Evolutionary conservation across 2,888 invertebrate genomes (phyloP).

Genomic region (Leucania comma): DNA sequence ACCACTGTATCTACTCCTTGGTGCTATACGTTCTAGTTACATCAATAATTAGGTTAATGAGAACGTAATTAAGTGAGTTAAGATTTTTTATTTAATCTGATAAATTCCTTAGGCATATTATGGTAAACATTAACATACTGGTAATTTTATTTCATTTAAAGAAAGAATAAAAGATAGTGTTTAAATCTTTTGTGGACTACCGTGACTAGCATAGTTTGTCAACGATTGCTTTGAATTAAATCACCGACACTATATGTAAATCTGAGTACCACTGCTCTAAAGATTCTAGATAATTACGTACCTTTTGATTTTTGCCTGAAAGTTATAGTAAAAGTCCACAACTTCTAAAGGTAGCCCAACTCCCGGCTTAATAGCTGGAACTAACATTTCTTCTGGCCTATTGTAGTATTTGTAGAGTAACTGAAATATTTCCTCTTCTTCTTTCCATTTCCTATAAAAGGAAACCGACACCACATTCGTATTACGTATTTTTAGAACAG

Average conservation of each 20-base stretch:
- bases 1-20: too few relatives aligned
- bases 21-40: too few relatives aligned
- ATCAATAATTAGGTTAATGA: too few relatives aligned
- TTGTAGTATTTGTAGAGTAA: constrained; percentile 84
- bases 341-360: constrained; percentile 77
- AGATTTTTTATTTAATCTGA: too few relatives aligned
- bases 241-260: not conserved
- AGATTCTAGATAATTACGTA: constrained; percentile 56
- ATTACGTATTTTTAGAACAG: not conserved
- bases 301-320: constrained; percentile 78
- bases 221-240: not conserved
- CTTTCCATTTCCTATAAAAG: constrained; percentile 80
- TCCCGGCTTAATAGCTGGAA: constrained; percentile 82
- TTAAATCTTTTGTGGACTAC: not conserved
- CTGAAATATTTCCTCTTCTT: constrained; percentile 84
- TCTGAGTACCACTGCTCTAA: not conserved
- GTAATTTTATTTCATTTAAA: not conserved
- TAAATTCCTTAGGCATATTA: not conserved
- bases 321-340: constrained; percentile 74
- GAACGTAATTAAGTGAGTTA: too few relatives aligned
- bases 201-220: too few relatives aligned
- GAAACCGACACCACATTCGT: not conserved
- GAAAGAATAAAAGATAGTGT: not conserved
- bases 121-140: not conserved
- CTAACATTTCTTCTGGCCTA: constrained; percentile 84